Conservation (phyloP, 2,113 vertebrate species). For the Lasiurus cinereus region DNA sequence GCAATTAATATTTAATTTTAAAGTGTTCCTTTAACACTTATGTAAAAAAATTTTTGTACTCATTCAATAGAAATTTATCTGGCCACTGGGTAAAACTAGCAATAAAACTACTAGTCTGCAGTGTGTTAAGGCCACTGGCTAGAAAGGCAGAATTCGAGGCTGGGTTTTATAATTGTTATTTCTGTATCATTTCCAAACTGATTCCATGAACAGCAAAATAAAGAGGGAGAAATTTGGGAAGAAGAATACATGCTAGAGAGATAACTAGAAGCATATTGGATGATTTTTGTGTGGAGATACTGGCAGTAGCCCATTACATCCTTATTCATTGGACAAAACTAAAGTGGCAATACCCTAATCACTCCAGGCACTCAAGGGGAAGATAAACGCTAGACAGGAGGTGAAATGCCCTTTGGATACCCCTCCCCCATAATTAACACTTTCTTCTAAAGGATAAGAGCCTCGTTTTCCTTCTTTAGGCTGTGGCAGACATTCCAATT, state of each 20-base stretch:
- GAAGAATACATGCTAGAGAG: background rate
- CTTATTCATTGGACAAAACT: background rate
- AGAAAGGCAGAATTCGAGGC: background rate
- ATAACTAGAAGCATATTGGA: background rate
- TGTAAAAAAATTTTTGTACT: too few relatives aligned
- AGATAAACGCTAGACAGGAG: background rate
- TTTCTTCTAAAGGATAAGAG: background rate
- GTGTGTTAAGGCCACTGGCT: background rate
- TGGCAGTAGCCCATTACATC: background rate
- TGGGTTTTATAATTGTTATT: background rate
- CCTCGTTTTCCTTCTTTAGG: background rate
- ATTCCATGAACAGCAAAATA: background rate
- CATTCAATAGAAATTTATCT: too few relatives aligned
- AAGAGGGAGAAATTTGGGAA: background rate
- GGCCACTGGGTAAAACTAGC: too few relatives aligned
- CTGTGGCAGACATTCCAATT: background rate
- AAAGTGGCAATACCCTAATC: background rate
- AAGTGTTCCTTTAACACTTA: too few relatives aligned
- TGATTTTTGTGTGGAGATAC: background rate
- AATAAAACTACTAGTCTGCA: too few relatives aligned
- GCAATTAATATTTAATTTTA: too few relatives aligned
- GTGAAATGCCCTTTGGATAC: background rate
- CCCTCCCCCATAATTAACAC: background rate
- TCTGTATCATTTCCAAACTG: background rate
- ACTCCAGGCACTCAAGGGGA: background rate